Base-by-base conservation (phyloP, 2,797 vertebrate genomes). In the Hybognathus amarus region DNA sequence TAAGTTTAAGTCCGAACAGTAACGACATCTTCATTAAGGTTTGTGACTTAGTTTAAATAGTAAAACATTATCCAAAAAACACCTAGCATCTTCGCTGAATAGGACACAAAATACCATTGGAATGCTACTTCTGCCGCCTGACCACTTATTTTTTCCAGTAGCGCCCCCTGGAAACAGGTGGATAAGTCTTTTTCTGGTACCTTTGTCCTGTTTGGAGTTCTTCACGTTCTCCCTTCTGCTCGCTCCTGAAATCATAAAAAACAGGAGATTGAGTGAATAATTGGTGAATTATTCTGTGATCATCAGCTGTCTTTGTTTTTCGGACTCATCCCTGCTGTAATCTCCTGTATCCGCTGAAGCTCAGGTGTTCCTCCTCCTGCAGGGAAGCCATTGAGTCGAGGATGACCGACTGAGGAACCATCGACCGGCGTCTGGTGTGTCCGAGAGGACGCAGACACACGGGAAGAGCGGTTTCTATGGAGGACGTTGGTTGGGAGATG, bases 301-400 rank as follows among this genome's bases (percentile, higher is more conserved):
- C 24, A 6, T 12, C 15, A 4, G 8, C 42, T 71, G 42, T 42
- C 24, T 47, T 9, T 70, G 68, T 17, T 18, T 54, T 45, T 5
- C 6, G 61, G 61, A 63, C 61, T 4, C 61, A 15, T 30, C 27
- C 24, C 24, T 15, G 61, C 22, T 5, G 54, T 56, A 11, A n/a
- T 0, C 40, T 33, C 40, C 73, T 42, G 13, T 9, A 27, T 13
- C 33, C 12, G 6, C n/a, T 12, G 13, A 30, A 4, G 66, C 92
- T 92, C 92, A 94, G 92, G 93, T 93, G 92, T 91, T 90, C 83
- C 87, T 88, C 91, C 89, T 88, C 85, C 84, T 88, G 89, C 59
- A 24, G 59, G 24, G 59, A 30, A 17, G 59, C 59, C 24, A 93
- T 92, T 90, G 93, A 94, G n/a, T 94, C 84, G 87, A 88, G 66